phyloP scores from a whole-genome alignment of 2,888 invertebrate genomes.

The Temnothorax ravouxi region DNA sequence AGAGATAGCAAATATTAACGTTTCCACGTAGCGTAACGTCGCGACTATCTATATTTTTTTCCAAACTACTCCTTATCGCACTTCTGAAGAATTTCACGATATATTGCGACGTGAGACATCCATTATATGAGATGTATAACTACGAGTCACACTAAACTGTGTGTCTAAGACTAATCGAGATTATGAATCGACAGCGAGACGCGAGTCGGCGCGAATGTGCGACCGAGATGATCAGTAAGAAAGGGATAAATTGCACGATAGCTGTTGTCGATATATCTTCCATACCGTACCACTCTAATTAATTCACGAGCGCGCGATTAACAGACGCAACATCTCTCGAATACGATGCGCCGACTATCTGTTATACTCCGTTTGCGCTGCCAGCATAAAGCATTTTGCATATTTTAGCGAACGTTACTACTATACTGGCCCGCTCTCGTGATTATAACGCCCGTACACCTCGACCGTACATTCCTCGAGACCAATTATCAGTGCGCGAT shows the following conservation, averaged over 20 bases:
- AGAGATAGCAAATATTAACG: neutral
- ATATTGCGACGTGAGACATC: neutral
- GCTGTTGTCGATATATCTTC: constrained; percentile 30
- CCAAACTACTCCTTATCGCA: neutral
- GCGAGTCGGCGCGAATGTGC: constrained; percentile 2
- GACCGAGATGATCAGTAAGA: constrained; percentile 33
- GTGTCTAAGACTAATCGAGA: neutral
- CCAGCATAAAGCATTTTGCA: constrained; percentile 30
- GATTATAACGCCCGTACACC: constrained; percentile 22
- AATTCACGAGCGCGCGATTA: constrained; percentile 46
- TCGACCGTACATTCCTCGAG: constrained; percentile 34
- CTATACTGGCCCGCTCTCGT: neutral
- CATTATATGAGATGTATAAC: neutral
- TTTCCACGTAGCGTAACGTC: neutral
- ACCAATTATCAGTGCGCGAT: constrained; percentile 26
- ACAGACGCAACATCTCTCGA: constrained; percentile 34
- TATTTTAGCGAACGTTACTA: constrained; percentile 34
- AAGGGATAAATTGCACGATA: constrained; percentile 40
- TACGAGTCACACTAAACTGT: neutral
- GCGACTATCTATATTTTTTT: neutral
- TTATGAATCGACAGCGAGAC: neutral
- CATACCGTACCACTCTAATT: constrained; percentile 43
- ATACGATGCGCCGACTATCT: constrained; percentile 24
- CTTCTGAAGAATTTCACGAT: neutral
- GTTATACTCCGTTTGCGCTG: constrained; percentile 11